Conservation (phyloP, 1,140 invertebrate species). For the Halictus rubicundus region DNA sequence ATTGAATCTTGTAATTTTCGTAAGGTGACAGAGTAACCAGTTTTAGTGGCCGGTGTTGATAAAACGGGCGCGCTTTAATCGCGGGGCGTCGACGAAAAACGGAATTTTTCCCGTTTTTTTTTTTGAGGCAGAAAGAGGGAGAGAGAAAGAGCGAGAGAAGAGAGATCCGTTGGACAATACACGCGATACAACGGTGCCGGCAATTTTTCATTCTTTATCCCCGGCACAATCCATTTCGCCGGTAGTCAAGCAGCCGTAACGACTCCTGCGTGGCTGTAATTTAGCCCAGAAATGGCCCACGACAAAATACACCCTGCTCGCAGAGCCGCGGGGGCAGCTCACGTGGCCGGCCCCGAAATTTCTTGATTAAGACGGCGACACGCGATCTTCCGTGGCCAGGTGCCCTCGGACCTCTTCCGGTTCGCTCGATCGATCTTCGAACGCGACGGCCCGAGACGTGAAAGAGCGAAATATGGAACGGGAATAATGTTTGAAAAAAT, state of each 20-base stretch:
- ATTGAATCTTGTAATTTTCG: too few relatives aligned
- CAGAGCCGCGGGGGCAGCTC: constrained; percentile 45
- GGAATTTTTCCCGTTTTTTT: constrained; percentile 18
- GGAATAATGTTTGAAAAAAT: neutral
- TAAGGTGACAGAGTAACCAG: too few relatives aligned
- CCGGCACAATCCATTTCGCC: constrained; percentile 51
- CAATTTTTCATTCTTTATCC: constrained; percentile 55
- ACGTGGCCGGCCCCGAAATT: constrained; percentile 72
- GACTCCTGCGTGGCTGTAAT: constrained; percentile 67
- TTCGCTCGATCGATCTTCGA: constrained; percentile 29
- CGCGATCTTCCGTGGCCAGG: constrained; percentile 63
- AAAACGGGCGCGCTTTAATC: too few relatives aligned
- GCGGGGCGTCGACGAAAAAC: constrained; percentile 7
- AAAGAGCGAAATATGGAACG: too few relatives aligned
- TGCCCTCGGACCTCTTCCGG: constrained; percentile 26
- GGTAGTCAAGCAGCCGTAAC: constrained; percentile 58
- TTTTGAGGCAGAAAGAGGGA: neutral
- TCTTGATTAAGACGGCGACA: constrained; percentile 74
- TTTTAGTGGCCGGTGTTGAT: too few relatives aligned
- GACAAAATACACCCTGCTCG: constrained; percentile 53
- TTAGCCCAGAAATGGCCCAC: constrained; percentile 67
- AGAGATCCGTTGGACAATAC: constrained; percentile 36
- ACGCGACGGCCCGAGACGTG: neutral
- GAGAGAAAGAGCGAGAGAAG: neutral
- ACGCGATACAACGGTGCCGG: constrained; percentile 39